Evolutionary conservation across 1,140 invertebrate species (phyloP).

Genomic region (Aphis craccivora): DNA sequence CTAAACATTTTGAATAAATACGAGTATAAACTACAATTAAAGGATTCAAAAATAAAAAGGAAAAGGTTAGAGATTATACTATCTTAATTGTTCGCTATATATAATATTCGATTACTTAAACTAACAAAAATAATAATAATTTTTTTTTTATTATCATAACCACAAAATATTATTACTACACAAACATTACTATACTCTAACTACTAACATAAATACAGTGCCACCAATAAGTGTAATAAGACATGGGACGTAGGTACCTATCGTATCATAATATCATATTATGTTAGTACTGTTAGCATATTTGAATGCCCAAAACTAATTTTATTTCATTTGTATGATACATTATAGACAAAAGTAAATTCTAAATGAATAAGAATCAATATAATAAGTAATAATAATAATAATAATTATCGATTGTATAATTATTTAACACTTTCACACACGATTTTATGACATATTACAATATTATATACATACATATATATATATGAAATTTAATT

Average conservation of each 20-base stretch:
- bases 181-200: no score
- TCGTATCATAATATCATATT: background rate
- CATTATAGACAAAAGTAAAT: background rate
- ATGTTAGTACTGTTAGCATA: background rate
- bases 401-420: background rate
- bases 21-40: background rate
- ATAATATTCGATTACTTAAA: background rate
- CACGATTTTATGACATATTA: background rate
- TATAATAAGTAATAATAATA: no score
- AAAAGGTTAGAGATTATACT: background rate
- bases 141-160: background rate
- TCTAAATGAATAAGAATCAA: background rate
- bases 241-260: background rate
- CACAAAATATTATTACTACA: background rate
- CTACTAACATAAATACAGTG: background rate
- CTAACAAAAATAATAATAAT: background rate
- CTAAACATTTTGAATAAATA: background rate
- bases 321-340: background rate
- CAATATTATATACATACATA: background rate
- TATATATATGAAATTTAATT: background rate
- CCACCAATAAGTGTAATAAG: background rate
- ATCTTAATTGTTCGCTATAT: background rate
- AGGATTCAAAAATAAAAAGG: no score
- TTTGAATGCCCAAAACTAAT: background rate
- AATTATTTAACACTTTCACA: background rate